Base-by-base conservation (phyloP, 2,888 invertebrate genomes). In the Aricia artaxerxes region DNA sequence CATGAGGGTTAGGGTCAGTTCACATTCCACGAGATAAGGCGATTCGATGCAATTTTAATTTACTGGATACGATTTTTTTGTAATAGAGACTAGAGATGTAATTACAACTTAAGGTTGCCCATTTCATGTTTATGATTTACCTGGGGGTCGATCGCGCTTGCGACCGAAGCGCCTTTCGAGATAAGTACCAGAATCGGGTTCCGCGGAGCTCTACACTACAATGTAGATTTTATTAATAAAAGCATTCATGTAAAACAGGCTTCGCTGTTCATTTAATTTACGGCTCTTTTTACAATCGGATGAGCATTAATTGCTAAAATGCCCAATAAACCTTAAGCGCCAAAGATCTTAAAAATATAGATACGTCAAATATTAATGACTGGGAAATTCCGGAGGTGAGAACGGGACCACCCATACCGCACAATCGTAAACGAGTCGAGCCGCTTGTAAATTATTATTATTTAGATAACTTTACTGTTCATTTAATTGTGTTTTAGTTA, bases 401-500 rank as follows among this genome's bases (percentile, higher is more conserved):
- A 75, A 44, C 11, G 49, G 75, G 75, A 75, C 75, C 75, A 75
- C 75, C 75, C 75, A 44, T 44, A 40, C 13, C 24, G 44, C 44
- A 49, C 69, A 69, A 69, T 69, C 69, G 35, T 69, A 31, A 75
- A 49, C 75, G 44, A 49, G 44, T 24, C 5, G 11, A 44, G 24
- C 7, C 75, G 44, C 24, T 49, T 24, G 49, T 75, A 75, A 75
- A 44, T 75, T 75, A 75, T 75, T 75, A 75, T 75, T 49, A 75
- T 75, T 75, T 49, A 75, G 75, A 75, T 75, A 75, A 49, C 49
- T 11, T 24, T 44, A 75, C 44, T 35, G 35, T 69, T 75, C 75
- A 75, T 75, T 75, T 75, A 75, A 75, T 75, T 75, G 73, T 73
- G 49, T 44, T 44, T 75, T 75, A 75, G 75, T 75, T 11, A 24